Evolutionary conservation across 2,888 invertebrate genomes (phyloP), one percentile per base, ranked within the genome.

Genomic region (Rotaria magnacalcarata): DNA sequence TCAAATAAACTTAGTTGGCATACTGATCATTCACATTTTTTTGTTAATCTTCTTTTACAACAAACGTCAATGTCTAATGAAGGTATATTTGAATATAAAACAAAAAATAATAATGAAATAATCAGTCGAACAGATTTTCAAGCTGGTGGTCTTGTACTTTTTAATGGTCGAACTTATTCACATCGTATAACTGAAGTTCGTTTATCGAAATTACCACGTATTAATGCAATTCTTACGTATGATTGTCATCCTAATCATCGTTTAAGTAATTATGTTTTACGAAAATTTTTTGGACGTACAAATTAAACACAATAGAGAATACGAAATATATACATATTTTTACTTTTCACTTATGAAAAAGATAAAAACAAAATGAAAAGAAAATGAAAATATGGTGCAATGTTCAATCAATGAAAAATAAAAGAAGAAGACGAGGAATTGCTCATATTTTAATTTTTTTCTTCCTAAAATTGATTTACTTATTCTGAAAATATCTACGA

Each of bases 231-330:
- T 80, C 47, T 80, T n/a, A 80, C 47, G 1, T 80, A 80, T 80
- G 47, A 43, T 47, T 47, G 24, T 47, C 24, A 0, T 47, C n/a
- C 24, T 47, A 6, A 80, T 19, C 80, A 80, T 80, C 21, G n/a
- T 3, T 47, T 80, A 24, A 80, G n/a, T 80, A 6, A 80, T 47
- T 80, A 80, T 80, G 14, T 80, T 47, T n/a, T 47, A n/a, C 14
- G 47, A 80, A 80, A 80, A 47, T 47, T 80, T 47, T 80, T 80
- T 80, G 80, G 47, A 11, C 80, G 80, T 27, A 67, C 67, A 67
- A 67, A 19, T 34, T 6, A 41, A 34, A 67, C 34, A 67, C 27
- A 67, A 34, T 19, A 56, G 34, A 34, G 34, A 2, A 67, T 27
- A 1, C 3, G 16, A 52, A 67, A 34, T 5, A 34, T 67, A 0